phyloP scores from a whole-genome alignment of 2,888 invertebrate genomes.

The Melieria omissa region DNA sequence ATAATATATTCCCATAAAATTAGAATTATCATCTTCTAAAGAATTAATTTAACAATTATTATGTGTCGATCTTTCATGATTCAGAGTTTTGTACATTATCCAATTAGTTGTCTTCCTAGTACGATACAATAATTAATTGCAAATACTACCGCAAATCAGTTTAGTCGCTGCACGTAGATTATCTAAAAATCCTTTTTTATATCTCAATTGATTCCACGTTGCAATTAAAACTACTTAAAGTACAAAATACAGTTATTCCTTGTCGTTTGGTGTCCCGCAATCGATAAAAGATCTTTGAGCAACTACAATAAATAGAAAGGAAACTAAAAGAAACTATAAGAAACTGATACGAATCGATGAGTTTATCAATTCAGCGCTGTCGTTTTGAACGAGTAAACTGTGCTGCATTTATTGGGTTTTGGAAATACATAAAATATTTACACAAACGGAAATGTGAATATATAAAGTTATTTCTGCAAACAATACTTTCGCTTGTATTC shows the following conservation, averaged over 20 bases:
- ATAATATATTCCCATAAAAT: no score
- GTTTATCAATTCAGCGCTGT: neutral
- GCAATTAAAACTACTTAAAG: constrained; percentile 30
- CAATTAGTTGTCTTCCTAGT: neutral
- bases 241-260: constrained; percentile 34
- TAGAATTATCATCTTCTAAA: no score
- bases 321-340: neutral
- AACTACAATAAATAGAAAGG: neutral
- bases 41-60: constrained; percentile 27
- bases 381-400: neutral
- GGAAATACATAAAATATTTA: neutral
- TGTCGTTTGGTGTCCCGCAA: neutral
- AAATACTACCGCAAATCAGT: neutral
- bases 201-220: constrained; percentile 12
- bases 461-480: constrained; percentile 19
- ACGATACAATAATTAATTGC: neutral
- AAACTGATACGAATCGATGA: neutral
- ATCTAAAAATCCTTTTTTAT: constrained; percentile 17
- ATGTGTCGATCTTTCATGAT: constrained; percentile 40
- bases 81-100: constrained; percentile 14
- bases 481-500: constrained; percentile 14
- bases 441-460: neutral
- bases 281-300: constrained; percentile 13
- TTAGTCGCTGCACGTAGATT: neutral
- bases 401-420: neutral